Percentiles rank a stretch among this genome's conserved stretches.
These are phyloP conservation scores for Rhingia rostrata DNA, from an alignment of 2,888 invertebrate species.

Conservation along the genomic window DNA sequence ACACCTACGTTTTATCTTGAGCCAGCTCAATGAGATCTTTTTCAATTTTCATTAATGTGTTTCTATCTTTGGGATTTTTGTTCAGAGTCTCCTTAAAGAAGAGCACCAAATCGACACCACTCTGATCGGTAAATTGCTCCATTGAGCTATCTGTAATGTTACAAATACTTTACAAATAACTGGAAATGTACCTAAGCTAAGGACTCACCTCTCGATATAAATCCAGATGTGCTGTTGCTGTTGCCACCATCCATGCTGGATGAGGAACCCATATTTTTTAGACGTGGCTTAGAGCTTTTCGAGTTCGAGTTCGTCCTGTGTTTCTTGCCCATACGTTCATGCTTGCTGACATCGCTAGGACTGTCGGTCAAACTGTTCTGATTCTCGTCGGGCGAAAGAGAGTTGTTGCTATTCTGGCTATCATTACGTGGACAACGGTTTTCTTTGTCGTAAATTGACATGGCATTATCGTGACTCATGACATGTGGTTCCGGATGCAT, in stretches of 20 bases:
- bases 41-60: conserved; percentile 93
- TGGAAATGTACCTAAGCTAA: background rate
- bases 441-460: conserved; percentile 78
- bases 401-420: conserved; percentile 78
- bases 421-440: conserved; percentile 79
- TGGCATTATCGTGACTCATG: conserved; percentile 53
- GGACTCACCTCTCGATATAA: conserved; percentile 84
- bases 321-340: conserved; percentile 81
- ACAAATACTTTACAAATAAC: background rate
- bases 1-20: conserved; percentile 89
- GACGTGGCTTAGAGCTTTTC: conserved; percentile 82
- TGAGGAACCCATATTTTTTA: conserved; percentile 82
- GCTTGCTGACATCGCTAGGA: conserved; percentile 74
- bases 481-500: conserved; percentile 70
- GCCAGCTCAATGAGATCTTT: conserved; percentile 92
- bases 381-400: conserved; percentile 79
- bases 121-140: conserved; percentile 89
- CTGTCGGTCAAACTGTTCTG: conserved; percentile 75
- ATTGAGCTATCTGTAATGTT: conserved; percentile 88
- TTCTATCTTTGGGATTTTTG: conserved; percentile 94
- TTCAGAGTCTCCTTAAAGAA: conserved; percentile 96
- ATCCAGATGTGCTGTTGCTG: conserved; percentile 84
- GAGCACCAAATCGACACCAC: conserved; percentile 91
- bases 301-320: conserved; percentile 82
- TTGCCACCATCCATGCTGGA: conserved; percentile 84